Percentiles rank a stretch among this genome's conserved stretches.
Evolutionary conservation across 2,888 invertebrate genomes (phyloP).

Genomic region (Oscheius sp.): DNA sequence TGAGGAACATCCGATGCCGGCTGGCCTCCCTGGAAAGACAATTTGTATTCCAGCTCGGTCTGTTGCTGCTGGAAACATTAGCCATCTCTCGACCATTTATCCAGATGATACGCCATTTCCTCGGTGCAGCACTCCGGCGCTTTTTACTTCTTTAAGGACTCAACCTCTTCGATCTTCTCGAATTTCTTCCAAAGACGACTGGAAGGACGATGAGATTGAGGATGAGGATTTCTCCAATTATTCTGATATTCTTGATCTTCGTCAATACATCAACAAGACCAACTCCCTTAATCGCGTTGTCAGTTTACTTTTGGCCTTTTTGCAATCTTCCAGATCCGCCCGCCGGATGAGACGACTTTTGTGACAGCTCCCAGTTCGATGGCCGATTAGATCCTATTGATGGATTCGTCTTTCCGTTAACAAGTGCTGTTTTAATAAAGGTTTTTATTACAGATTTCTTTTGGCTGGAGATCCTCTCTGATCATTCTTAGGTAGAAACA

Average conservation of each 20-base stretch:
- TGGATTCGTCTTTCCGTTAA: too few relatives aligned
- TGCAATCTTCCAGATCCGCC: background rate
- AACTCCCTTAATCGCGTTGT: background rate
- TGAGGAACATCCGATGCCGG: background rate
- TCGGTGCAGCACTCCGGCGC: slow-evolving; percentile 8
- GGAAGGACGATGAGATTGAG: too few relatives aligned
- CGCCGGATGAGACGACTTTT: slow-evolving; percentile 1
- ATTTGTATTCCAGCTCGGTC: background rate
- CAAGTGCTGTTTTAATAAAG: too few relatives aligned
- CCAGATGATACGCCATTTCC: background rate
- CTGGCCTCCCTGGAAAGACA: background rate
- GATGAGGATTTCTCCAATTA: background rate
- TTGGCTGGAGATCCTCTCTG: too few relatives aligned
- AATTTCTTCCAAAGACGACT: too few relatives aligned
- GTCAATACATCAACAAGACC: background rate
- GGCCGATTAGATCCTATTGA: too few relatives aligned
- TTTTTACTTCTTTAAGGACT: background rate
- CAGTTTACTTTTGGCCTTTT: background rate
- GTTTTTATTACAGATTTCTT: too few relatives aligned
- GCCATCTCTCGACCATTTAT: slow-evolving; percentile 4
- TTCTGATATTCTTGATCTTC: slow-evolving; percentile 9
- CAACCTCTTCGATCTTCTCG: background rate
- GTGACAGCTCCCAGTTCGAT: background rate
- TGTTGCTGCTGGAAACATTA: background rate
- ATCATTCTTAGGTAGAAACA: too few relatives aligned